Evolutionary conservation across 2,888 invertebrate species (phyloP).

Genomic region (Gnatocerus cornutus): DNA sequence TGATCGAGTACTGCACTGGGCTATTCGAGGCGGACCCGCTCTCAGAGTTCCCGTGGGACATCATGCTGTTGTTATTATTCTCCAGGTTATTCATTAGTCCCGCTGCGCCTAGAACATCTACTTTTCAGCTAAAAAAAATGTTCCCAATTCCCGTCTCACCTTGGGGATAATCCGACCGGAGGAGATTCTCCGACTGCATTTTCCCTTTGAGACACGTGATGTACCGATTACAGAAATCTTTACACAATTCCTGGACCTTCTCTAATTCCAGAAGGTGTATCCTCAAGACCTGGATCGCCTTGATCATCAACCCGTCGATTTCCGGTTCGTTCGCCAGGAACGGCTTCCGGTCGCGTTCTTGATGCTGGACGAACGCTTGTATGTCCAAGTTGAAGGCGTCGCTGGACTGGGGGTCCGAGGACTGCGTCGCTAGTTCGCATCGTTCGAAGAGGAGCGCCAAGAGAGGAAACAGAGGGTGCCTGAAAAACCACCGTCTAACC

Average conservation of each 20-base stretch:
- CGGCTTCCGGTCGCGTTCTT: constrained; percentile 88
- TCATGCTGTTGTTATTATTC: constrained; percentile 71
- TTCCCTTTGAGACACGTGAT: constrained; percentile 92
- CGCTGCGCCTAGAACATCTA: constrained; percentile 69
- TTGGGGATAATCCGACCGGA: constrained; percentile 85
- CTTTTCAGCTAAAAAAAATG: constrained; percentile 40
- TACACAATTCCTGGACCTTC: constrained; percentile 95
- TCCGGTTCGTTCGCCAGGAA: constrained; percentile 94
- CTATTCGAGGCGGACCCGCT: constrained; percentile 72
- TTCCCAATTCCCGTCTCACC: too few relatives aligned
- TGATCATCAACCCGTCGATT: constrained; percentile 94
- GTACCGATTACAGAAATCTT: constrained; percentile 95
- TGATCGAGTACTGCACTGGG: constrained; percentile 70
- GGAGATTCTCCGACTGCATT: constrained; percentile 91
- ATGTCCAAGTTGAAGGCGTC: constrained; percentile 95
- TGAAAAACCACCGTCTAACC: too few relatives aligned
- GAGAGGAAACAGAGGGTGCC: constrained; percentile 95
- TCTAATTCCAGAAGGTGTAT: constrained; percentile 94
- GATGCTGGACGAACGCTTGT: constrained; percentile 90
- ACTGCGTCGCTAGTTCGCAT: constrained; percentile 97
- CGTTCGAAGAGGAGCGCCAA: constrained; percentile 94
- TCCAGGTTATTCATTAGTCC: constrained; percentile 68
- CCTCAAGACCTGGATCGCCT: constrained; percentile 91
- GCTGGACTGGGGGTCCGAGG: constrained; percentile 81
- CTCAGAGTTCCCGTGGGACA: constrained; percentile 69